Percentiles rank a stretch among this genome's conserved stretches.
Conservation (phyloP, 23 tunicate species). For the Styela plicata region DNA sequence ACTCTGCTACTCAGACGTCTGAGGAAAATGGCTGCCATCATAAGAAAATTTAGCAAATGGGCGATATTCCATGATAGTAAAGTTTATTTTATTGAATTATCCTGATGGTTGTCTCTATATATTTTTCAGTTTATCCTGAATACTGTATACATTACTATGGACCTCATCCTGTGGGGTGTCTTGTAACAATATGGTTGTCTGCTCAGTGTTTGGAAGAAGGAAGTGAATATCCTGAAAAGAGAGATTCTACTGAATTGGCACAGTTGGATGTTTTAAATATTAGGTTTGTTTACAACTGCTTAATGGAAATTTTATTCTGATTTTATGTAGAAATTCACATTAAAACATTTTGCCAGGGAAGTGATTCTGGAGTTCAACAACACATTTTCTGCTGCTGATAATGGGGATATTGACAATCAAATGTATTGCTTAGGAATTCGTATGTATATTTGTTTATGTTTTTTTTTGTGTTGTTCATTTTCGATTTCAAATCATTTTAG, state of each 20-base stretch:
- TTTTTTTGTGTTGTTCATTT: background rate
- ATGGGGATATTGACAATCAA: slow-evolving; percentile 6
- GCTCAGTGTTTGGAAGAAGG: too few species aligned
- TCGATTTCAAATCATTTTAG: too few species aligned
- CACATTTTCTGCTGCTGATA: background rate
- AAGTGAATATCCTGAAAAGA: slow-evolving; percentile 11
- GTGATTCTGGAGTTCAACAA: background rate
- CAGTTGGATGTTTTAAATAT: background rate
- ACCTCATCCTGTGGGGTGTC: too few species aligned
- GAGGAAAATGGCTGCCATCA: too few species aligned
- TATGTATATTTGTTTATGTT: background rate
- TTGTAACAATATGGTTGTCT: too few species aligned
- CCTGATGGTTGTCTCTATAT: background rate
- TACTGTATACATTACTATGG: too few species aligned
- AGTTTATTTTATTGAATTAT: background rate
- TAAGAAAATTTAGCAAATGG: too few species aligned
- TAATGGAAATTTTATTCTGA: too few species aligned
- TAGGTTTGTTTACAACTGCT: too few species aligned
- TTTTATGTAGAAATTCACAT: too few species aligned
- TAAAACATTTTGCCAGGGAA: background rate
- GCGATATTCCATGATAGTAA: too few species aligned
- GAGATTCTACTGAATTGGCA: background rate
- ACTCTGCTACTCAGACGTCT: too few species aligned
- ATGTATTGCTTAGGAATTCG: slow-evolving; percentile 33
- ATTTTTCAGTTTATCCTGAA: background rate